phyloP scores from a whole-genome alignment of 2,113 vertebrate species.

The Poecile atricapillus region DNA sequence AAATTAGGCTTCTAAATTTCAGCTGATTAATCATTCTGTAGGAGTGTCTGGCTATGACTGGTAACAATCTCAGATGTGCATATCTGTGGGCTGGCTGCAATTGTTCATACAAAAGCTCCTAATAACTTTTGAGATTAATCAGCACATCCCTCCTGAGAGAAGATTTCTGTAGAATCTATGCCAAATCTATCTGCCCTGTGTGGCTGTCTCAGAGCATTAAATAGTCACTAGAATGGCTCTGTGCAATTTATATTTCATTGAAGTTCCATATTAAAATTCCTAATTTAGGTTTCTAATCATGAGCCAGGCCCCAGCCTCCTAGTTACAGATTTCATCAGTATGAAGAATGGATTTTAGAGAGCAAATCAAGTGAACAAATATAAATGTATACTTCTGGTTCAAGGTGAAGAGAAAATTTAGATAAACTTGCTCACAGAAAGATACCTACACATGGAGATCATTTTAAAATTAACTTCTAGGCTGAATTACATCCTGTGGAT shows the following conservation, averaged over 20 bases:
- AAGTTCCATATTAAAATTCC: not conserved
- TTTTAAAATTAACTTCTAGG: not conserved
- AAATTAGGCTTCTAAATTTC: not conserved
- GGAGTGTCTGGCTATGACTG: not conserved
- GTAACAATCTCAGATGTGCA: not conserved
- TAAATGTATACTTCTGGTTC: not conserved
- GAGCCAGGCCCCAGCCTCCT: not conserved
- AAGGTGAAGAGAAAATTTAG: not conserved
- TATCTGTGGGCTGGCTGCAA: not conserved
- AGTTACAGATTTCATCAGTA: not conserved
- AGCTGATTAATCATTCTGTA: not conserved
- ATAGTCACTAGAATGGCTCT: not conserved
- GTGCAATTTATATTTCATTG: not conserved
- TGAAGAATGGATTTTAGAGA: not conserved
- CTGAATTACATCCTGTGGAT: not conserved
- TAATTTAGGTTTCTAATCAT: not conserved
- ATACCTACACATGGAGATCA: rapidly evolving
- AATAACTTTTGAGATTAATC: not conserved
- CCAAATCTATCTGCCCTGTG: not conserved
- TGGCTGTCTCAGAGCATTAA: not conserved
- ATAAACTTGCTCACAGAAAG: not conserved
- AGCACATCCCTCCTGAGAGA: not conserved
- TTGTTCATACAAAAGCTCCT: not conserved
- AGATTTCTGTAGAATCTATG: not conserved
- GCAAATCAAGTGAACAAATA: not conserved